These are phyloP conservation scores for Furnarius figulus DNA, from an alignment of 2,113 vertebrate species.

Conservation along the genomic window DNA sequence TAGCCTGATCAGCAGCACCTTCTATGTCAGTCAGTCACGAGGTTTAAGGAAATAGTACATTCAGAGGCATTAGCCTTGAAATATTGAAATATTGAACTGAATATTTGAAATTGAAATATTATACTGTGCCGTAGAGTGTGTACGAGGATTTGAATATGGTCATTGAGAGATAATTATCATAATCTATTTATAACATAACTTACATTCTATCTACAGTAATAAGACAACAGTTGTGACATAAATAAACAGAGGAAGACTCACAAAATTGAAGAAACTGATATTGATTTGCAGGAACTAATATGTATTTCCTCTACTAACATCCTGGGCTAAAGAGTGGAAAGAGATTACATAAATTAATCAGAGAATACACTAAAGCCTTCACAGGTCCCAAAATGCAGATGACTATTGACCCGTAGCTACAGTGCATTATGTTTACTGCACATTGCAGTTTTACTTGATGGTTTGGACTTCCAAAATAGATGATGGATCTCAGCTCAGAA, in stretches of 20 bases:
- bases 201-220: not conserved
- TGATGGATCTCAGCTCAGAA: not conserved
- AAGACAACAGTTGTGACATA: not conserved
- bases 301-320: not conserved
- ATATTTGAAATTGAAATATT: not conserved
- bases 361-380: not conserved
- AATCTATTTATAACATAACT: not conserved
- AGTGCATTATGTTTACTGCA: not conserved
- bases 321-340: not conserved
- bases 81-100: not conserved
- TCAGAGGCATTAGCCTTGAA: not conserved
- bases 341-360: not conserved
- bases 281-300: not conserved
- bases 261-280: not conserved
- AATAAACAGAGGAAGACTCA: not conserved
- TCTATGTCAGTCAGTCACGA: not conserved
- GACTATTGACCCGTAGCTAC: not conserved
- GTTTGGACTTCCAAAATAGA: not conserved
- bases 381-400: rapidly evolving
- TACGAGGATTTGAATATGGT: not conserved
- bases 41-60: not conserved
- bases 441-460: not conserved
- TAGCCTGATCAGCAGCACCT: not conserved
- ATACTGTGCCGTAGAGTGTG: rapidly evolving
- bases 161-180: not conserved